phyloP scores from a whole-genome alignment of 2,888 invertebrate species.

The Campoplex nolae region DNA sequence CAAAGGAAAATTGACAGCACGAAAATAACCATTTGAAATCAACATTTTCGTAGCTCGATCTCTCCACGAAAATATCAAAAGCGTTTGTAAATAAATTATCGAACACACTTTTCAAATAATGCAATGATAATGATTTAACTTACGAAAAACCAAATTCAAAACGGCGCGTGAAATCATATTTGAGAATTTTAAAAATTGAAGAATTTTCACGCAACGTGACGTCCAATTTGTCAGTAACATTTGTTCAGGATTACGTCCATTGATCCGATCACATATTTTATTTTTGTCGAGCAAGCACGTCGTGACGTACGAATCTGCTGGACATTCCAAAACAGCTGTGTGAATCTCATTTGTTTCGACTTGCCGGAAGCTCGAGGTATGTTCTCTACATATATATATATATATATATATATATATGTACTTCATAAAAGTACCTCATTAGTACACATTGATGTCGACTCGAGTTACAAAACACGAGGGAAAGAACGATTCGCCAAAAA shows the following conservation, averaged over 20 bases:
- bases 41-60: neutral
- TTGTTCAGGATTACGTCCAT: constrained; percentile 50
- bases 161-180: neutral
- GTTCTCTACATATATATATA: constrained; percentile 3
- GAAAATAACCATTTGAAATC: neutral
- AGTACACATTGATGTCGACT: neutral
- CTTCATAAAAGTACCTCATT: neutral
- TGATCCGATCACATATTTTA: constrained; percentile 57
- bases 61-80: too few species aligned
- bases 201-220: neutral
- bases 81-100: too few species aligned
- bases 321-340: constrained; percentile 58
- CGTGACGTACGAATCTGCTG: constrained; percentile 5
- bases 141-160: neutral
- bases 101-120: too few species aligned
- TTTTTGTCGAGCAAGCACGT: constrained; percentile 47
- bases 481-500: neutral
- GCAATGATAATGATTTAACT: neutral
- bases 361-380: constrained; percentile 4
- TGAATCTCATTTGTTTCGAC: constrained; percentile 54
- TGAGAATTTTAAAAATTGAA: neutral
- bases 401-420: constrained; percentile 1
- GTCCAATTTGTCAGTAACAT: constrained; percentile 26
- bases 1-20: neutral
- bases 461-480: constrained; percentile 6